phyloP scores from a whole-genome alignment of 2,888 invertebrate genomes.

The Dyspetes luteomarginatus region DNA sequence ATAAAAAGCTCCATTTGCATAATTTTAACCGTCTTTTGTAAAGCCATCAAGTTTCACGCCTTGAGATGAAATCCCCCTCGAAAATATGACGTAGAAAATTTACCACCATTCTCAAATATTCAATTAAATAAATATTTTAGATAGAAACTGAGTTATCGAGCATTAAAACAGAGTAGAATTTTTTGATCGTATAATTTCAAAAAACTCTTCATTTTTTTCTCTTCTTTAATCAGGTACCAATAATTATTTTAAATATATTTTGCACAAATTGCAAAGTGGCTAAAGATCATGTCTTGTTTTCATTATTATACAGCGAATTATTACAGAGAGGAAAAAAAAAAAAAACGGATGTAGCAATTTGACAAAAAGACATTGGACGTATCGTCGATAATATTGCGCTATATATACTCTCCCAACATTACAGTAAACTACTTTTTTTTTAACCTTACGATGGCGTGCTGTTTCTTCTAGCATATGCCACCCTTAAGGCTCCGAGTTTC shows the following conservation, averaged over 20 bases:
- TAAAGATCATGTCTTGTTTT: neutral
- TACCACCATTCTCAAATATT: too few relatives aligned
- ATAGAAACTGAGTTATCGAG: too few relatives aligned
- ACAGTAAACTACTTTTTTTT: constrained; percentile 9
- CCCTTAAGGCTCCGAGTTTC: constrained; percentile 69
- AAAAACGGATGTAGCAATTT: neutral
- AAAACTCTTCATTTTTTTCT: too few relatives aligned
- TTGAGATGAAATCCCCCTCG: neutral
- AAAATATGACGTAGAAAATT: neutral
- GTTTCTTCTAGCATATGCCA: constrained; percentile 30
- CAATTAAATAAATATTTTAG: too few relatives aligned
- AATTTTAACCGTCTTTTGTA: constrained; percentile 6
- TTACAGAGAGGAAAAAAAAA: neutral
- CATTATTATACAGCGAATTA: constrained; percentile 2
- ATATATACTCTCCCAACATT: neutral
- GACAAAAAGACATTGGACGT: neutral
- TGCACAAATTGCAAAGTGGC: too few relatives aligned
- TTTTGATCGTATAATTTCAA: too few relatives aligned
- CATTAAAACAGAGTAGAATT: too few relatives aligned
- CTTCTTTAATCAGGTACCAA: neutral
- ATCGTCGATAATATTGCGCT: constrained; percentile 70
- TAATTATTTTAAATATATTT: too few relatives aligned
- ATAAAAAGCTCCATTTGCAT: neutral
- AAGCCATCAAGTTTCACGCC: neutral
- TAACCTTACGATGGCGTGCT: constrained; percentile 3